A percentile compares a stretch with the other conserved stretches of the same genome.
phyloP scores from a whole-genome alignment of 1,140 invertebrate species.

The Eubasilissa regina region DNA sequence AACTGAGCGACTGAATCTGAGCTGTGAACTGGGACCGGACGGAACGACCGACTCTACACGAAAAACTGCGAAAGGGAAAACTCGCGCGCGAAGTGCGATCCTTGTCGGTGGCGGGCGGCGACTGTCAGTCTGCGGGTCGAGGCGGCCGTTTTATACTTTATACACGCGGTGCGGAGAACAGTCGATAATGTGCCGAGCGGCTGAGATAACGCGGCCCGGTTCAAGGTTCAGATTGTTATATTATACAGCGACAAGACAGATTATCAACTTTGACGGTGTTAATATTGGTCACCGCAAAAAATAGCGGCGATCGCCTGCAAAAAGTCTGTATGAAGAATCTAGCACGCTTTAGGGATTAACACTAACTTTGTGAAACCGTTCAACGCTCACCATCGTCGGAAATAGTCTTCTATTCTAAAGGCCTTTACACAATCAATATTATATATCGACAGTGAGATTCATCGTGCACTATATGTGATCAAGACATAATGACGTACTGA shows the following conservation, averaged over 20 bases:
- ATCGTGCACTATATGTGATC: no score
- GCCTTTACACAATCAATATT: background rate
- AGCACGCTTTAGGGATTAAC: background rate
- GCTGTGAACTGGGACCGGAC: slow-evolving; percentile 2
- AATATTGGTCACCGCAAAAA: background rate
- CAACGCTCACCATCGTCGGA: no score
- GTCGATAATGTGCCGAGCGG: slow-evolving; percentile 36
- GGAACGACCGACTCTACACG: background rate
- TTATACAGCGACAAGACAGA: background rate
- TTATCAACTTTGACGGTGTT: background rate
- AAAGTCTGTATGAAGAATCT: background rate
- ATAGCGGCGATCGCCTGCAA: background rate
- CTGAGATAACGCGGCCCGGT: slow-evolving; percentile 36
- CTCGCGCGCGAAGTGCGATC: background rate
- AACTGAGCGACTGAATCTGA: slow-evolving; percentile 13
- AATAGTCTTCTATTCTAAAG: background rate
- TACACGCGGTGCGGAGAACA: slow-evolving; percentile 13
- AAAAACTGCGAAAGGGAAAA: slow-evolving; percentile 6
- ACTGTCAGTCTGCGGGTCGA: slow-evolving; percentile 52
- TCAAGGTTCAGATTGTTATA: slow-evolving; percentile 11
- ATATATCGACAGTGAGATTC: no score
- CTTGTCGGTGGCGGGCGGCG: slow-evolving; percentile 36
- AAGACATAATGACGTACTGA: no score
- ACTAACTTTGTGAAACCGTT: background rate
- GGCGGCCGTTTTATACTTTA: slow-evolving; percentile 39